Base-by-base conservation (phyloP, 2,888 invertebrate genomes). In the Octodonta nipae region DNA sequence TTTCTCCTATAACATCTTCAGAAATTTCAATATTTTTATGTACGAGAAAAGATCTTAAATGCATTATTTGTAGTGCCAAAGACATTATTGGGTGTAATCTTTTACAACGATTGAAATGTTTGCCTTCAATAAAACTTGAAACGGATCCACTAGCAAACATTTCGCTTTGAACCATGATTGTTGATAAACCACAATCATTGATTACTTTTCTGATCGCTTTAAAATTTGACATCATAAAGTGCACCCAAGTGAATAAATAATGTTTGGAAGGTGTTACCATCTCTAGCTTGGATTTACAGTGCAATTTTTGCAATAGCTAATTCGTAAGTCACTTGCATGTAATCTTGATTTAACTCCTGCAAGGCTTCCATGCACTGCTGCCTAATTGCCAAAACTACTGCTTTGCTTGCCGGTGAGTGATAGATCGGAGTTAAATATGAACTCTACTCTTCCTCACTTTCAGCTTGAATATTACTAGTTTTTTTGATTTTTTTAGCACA, bases 361-460 rank as follows among this genome's bases (percentile, higher is more conserved):
- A 29, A 15, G 7, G 24, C 6, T 33, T 5, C 6, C 12, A 33
- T n/a, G 12, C 15, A 24, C 15, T 29, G 24, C 10, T 13, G 17
- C 33, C 27, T 33, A 10, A 28, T 28, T 20, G n/a, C 28, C 10
- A 28, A 22, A 22, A 33, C 33, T n/a, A 33, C 33, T 12, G 33
- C 2, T 13, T 13, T 20, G 13, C 4, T n/a, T 13, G 31, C 28
- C 15, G 33, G 33, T 2, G 33, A 15, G 7, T 5, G 24, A 33
- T 29, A 28, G 12, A 33, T 29, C 7, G 33, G 25, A 24, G 33
- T 24, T 8, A 29, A 29, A 16, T 33, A 33, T 1, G 29, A 33
- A 20, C 20, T 20, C n/a, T 20, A n/a, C 6, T 20, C 20, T 20
- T 20, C 20, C 20, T n/a, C n/a, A n/a, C n/a, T 28, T 28, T 14